Base-by-base conservation (phyloP, 2,113 vertebrate species). In the Rhynchopsitta pachyrhyncha region DNA sequence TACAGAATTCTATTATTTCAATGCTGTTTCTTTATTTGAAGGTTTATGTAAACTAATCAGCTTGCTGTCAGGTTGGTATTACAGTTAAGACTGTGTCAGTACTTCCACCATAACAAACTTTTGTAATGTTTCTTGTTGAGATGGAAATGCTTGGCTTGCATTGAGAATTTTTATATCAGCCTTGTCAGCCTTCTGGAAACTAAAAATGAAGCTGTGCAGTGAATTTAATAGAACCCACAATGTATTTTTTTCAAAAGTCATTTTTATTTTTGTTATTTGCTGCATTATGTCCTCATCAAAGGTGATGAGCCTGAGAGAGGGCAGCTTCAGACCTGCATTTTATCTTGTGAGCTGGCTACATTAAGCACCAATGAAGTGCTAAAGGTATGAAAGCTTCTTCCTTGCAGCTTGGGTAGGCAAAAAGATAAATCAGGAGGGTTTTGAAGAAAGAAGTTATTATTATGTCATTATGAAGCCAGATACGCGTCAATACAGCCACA, bases 181-280 rank as follows among this genome's bases (percentile, higher is more conserved):
- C 68, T 49, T 86, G 74, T 78, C 91, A 96, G 74, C n/a, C 37
- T 88, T 55, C 35, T 83, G 50, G 71, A 83, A 87, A 86, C 77
- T 89, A 94, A 90, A 97, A 95, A 89, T 59, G 80, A 94, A 97
- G 57, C 53, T 90, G 50, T 44, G 81, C 31, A 74, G 37, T 88
- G 59, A 76, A 95, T 88, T 75, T 62, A 91, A 82, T 86, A 86
- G 70, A 89, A 81, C 28, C 83, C 52, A 33, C 49, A 35, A 14
- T 5, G 16, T 27, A 31, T 74, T 88, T 90, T 88, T 90, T 81
- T 25, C 39, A 86, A 74, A 76, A 80, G 63, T 67, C 0, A 7
- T 35, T 79, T 93, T 81, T 83, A 82, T 86, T n/a, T 33, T 28
- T 31, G 16, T 57, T 82, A 59, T 62, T 70, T 87, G 75, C 79